These are phyloP conservation scores for Caenorhabditis brenneri DNA, from an alignment of 1,140 invertebrate genomes.

Conservation along the genomic window DNA sequence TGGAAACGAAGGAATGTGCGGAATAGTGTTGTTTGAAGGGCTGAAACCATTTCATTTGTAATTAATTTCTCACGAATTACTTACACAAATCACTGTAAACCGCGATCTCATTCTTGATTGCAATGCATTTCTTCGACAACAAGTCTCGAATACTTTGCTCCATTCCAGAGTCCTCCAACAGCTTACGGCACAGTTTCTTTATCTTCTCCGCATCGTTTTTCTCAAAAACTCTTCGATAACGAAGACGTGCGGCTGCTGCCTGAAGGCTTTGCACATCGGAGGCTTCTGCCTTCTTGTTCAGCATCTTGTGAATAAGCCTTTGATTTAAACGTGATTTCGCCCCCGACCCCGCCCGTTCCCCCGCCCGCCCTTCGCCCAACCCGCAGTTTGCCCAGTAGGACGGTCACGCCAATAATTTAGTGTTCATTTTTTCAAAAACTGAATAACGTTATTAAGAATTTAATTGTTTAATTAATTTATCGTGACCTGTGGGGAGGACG, in stretches of 20 bases:
- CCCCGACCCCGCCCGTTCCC: no score
- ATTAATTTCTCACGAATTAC: background rate
- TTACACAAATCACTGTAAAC: background rate
- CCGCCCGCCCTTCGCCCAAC: no score
- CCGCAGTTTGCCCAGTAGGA: no score
- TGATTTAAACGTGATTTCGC: no score
- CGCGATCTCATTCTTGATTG: background rate
- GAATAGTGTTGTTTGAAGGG: background rate
- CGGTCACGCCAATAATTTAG: no score
- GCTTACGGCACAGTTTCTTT: background rate
- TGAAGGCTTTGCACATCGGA: background rate
- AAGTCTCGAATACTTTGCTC: background rate
- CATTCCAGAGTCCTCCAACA: constrained; percentile 10
- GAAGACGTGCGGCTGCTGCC: no score
- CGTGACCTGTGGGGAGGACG: no score
- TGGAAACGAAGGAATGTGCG: background rate
- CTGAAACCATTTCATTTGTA: background rate
- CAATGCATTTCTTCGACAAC: background rate
- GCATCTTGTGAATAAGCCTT: constrained; percentile 10
- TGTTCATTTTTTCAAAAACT: no score
- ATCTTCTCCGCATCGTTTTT: background rate
- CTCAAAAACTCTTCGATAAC: background rate
- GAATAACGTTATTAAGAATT: no score
- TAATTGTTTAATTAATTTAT: no score
- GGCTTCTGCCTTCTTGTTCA: background rate